Evolutionary conservation across 1,140 invertebrate genomes (phyloP).

Genomic region (Hyposmocoma kahamanoa): DNA sequence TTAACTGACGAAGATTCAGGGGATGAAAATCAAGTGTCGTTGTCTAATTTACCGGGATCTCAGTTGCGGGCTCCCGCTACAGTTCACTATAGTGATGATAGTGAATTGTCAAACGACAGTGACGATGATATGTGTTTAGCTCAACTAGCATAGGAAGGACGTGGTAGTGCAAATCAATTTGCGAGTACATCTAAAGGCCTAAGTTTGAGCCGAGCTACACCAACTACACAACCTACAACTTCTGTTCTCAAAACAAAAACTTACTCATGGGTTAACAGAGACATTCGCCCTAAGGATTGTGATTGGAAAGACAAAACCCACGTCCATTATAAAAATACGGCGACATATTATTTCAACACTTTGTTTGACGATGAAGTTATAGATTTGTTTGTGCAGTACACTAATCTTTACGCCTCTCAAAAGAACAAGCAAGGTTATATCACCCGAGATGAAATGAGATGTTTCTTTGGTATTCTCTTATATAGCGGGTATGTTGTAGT

Average conservation of each 20-base stretch:
- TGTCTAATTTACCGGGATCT: not conserved
- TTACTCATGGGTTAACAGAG: not conserved
- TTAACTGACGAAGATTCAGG: constrained; percentile 1
- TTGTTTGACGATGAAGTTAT: not conserved
- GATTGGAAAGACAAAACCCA: not conserved
- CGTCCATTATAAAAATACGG: not conserved
- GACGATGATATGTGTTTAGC: not conserved
- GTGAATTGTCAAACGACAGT: not conserved
- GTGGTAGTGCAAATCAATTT: too few relatives aligned
- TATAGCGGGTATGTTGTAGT: constrained; percentile 21
- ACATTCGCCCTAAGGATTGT: not conserved
- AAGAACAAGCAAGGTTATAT: not conserved
- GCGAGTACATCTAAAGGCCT: not conserved
- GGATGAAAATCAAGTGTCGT: not conserved
- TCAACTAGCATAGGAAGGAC: not conserved
- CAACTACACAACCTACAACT: too few relatives aligned
- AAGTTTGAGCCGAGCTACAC: too few relatives aligned
- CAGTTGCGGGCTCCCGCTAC: not conserved
- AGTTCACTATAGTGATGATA: not conserved
- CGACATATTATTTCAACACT: not conserved
- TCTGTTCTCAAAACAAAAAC: too few relatives aligned
- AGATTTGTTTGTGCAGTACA: not conserved
- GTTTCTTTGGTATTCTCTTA: constrained; percentile 21
- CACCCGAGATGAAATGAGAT: constrained; percentile 16
- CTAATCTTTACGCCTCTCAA: not conserved